A percentile compares a stretch with the other conserved stretches of the same genome.
These are phyloP conservation scores for Actinopyga echinites DNA, from an alignment of 53 echinoderm and acorn worm genomes.

Conservation along the genomic window DNA sequence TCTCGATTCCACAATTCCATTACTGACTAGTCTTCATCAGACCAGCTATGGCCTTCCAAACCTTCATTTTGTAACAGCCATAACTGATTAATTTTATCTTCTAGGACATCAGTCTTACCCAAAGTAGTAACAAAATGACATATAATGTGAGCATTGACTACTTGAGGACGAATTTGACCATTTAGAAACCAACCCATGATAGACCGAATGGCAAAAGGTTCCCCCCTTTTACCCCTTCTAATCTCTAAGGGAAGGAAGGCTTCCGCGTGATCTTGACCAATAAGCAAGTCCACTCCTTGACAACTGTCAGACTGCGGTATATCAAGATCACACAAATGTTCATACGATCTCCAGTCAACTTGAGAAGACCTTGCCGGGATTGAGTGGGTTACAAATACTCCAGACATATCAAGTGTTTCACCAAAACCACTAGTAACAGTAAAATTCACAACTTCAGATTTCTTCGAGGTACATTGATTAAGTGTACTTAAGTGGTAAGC, in stretches of 20 bases:
- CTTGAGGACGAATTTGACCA: slow-evolving; percentile 7
- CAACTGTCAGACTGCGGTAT: slow-evolving; percentile 11
- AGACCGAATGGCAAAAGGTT: slow-evolving; percentile 47
- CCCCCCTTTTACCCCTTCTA: slow-evolving; percentile 35
- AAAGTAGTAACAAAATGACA: slow-evolving; percentile 33
- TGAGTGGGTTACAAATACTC: slow-evolving; percentile 19
- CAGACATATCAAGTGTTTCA: slow-evolving; percentile 12
- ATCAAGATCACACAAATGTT: slow-evolving; percentile 21
- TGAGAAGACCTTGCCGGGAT: slow-evolving; percentile 40
- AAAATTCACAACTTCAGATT: slow-evolving; percentile 37
- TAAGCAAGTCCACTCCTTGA: slow-evolving; percentile 45
- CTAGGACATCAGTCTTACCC: slow-evolving; percentile 15
- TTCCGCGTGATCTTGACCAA: slow-evolving; percentile 50
- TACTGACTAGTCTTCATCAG: slow-evolving; percentile 42
- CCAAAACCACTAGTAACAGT: neutral
- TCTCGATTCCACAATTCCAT: slow-evolving; percentile 41
- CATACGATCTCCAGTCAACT: slow-evolving; percentile 24
- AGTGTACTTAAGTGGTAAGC: slow-evolving; percentile 31
- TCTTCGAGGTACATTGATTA: slow-evolving; percentile 11
- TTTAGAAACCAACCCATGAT: slow-evolving; percentile 46
- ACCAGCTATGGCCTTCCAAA: slow-evolving; percentile 8
- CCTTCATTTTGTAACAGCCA: slow-evolving; percentile 45
- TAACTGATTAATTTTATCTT: neutral
- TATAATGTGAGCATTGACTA: slow-evolving; percentile 5
- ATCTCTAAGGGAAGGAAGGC: slow-evolving; percentile 50